Percentiles rank a stretch among this genome's conserved stretches.
Evolutionary conservation across 2,888 invertebrate genomes (phyloP).

Genomic region (Charanyca ferruginea): DNA sequence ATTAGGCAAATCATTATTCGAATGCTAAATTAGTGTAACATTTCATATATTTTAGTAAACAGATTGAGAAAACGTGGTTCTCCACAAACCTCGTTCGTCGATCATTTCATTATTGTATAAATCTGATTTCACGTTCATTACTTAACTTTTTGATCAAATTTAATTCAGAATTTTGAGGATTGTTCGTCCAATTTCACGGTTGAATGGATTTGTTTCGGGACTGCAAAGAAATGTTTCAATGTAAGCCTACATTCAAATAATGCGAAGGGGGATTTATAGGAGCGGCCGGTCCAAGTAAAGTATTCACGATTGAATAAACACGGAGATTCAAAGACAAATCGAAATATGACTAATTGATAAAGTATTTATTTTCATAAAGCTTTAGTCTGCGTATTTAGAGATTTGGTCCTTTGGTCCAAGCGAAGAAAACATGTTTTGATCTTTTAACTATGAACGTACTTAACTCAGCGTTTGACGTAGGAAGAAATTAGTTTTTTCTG

Average conservation of each 20-base stretch:
- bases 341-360: conserved; percentile 69
- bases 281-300: conserved; percentile 75
- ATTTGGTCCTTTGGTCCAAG: conserved; percentile 11
- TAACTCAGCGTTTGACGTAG: neutral
- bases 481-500: neutral
- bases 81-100: conserved; percentile 34
- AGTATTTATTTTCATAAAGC: conserved; percentile 57
- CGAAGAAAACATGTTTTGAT: neutral
- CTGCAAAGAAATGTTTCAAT: conserved; percentile 86
- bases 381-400: conserved; percentile 20
- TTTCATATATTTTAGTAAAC: conserved; percentile 24
- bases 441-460: neutral
- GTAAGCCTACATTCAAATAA: conserved; percentile 86
- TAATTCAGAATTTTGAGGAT: conserved; percentile 85
- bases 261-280: conserved; percentile 82
- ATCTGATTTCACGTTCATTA: conserved; percentile 82
- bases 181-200: conserved; percentile 85
- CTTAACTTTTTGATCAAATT: conserved; percentile 87
- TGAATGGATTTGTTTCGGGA: conserved; percentile 87
- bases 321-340: conserved; percentile 66
- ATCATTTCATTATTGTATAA: conserved; percentile 64
- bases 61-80: conserved; percentile 35
- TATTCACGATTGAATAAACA: conserved; percentile 81
- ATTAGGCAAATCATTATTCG: neutral
- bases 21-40: neutral